Evolutionary conservation across 2,113 vertebrate genomes (phyloP).

Genomic region (Clarias magur): DNA sequence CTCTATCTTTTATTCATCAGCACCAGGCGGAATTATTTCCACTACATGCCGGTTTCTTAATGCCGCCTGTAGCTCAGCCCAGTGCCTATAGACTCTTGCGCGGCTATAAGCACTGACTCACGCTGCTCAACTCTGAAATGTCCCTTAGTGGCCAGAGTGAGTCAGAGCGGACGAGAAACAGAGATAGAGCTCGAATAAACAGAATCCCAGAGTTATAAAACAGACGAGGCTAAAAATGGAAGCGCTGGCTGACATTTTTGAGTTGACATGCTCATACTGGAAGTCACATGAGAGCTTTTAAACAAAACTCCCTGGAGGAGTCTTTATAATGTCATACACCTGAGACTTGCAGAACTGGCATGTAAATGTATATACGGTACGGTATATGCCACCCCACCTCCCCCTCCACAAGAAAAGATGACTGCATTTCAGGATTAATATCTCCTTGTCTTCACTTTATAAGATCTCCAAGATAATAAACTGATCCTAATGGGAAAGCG

Average conservation of each 20-base stretch:
- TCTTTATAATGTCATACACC: background rate
- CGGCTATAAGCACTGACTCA: slow-evolving; percentile 29
- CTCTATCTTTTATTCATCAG: slow-evolving; percentile 26
- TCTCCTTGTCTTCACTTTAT: background rate
- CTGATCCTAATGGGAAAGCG: background rate
- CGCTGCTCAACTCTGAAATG: slow-evolving; percentile 1
- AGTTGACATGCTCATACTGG: slow-evolving; percentile 17
- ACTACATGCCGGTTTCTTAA: background rate
- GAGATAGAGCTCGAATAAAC: slow-evolving; percentile 46
- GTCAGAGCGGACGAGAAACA: slow-evolving; percentile 44
- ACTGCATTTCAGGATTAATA: background rate
- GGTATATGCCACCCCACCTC: background rate
- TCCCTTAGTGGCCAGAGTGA: slow-evolving; percentile 31
- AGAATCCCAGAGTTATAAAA: slow-evolving; percentile 33
- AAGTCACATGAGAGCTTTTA: slow-evolving; percentile 33
- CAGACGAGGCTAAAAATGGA: slow-evolving; percentile 32
- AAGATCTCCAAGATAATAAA: background rate
- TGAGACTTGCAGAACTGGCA: background rate
- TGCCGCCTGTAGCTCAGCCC: background rate
- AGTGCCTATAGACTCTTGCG: background rate
- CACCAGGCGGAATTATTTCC: slow-evolving; percentile 2
- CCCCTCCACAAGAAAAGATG: too few species aligned
- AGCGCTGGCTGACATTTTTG: slow-evolving; percentile 29
- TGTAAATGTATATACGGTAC: background rate
- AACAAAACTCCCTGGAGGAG: background rate